These are phyloP conservation scores for Aphelenchoides fujianensis DNA, from an alignment of 1,140 invertebrate species.

Conservation along the genomic window DNA sequence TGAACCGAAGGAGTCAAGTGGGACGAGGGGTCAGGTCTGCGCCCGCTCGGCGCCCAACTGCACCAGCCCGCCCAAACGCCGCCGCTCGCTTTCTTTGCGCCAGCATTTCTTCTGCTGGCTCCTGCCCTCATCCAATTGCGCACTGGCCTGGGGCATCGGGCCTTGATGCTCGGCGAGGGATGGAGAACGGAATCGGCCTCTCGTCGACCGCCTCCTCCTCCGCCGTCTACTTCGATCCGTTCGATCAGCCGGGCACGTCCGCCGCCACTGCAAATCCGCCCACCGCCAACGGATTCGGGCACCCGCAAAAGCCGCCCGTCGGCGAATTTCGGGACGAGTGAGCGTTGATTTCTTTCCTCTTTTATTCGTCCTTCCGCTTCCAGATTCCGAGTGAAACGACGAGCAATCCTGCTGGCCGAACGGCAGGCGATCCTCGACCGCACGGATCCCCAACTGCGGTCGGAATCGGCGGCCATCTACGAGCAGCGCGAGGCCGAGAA, in stretches of 20 bases:
- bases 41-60: too few relatives aligned
- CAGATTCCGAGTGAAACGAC: too few relatives aligned
- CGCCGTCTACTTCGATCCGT: not conserved
- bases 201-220: not conserved
- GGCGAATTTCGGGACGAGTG: not conserved
- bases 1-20: too few relatives aligned
- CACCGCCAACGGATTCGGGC: not conserved
- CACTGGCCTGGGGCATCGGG: too few relatives aligned
- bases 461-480: not conserved
- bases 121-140: too few relatives aligned
- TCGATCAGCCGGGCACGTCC: not conserved
- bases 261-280: not conserved
- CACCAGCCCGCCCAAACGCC: too few relatives aligned
- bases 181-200: constrained; percentile 3
- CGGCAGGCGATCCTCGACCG: not conserved
- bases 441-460: constrained; percentile 8
- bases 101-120: too few relatives aligned
- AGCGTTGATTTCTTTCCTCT: constrained; percentile 7
- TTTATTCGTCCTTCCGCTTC: too few relatives aligned
- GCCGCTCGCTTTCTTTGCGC: too few relatives aligned
- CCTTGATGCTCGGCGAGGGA: not conserved
- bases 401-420: constrained; percentile 8
- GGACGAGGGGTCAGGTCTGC: too few relatives aligned
- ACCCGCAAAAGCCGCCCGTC: not conserved
- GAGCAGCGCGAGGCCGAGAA: not conserved